phyloP scores from a whole-genome alignment of 2,797 vertebrate species.

The Helicolenus hilgendorfi region DNA sequence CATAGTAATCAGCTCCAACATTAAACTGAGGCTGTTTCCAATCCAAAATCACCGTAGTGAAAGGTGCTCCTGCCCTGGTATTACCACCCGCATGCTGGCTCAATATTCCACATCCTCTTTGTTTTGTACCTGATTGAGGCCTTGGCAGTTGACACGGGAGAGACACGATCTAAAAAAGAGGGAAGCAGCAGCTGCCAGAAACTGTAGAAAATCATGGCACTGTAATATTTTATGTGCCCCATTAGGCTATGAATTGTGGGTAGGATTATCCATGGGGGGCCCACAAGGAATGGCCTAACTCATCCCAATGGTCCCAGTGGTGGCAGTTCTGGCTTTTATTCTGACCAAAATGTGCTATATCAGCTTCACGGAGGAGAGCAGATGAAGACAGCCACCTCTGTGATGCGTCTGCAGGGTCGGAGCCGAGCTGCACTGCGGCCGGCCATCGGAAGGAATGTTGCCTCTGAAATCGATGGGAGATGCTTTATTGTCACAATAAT shows the following conservation, averaged over 20 bases:
- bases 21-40: not conserved
- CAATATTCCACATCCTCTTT: not conserved
- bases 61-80: not conserved
- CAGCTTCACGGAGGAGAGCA: constrained; percentile 1
- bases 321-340: constrained; percentile 24
- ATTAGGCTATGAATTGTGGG: constrained; percentile 37
- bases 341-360: constrained; percentile 19
- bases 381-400: not conserved
- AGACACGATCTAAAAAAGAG: not conserved
- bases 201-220: not conserved
- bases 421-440: not conserved
- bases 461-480: not conserved
- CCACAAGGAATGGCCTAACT: not conserved
- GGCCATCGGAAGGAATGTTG: not conserved
- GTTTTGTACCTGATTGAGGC: not conserved
- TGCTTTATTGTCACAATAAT: not conserved
- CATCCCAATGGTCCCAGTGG: constrained; percentile 13
- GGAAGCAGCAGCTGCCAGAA: constrained; percentile 5
- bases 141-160: not conserved
- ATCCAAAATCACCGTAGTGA: not conserved
- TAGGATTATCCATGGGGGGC: constrained; percentile 16
- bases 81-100: not conserved
- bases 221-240: constrained; percentile 37
- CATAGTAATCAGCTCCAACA: not conserved
- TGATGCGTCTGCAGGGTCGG: not conserved